phyloP scores from a whole-genome alignment of 2,888 invertebrate genomes.

The Pollenia labialis region DNA sequence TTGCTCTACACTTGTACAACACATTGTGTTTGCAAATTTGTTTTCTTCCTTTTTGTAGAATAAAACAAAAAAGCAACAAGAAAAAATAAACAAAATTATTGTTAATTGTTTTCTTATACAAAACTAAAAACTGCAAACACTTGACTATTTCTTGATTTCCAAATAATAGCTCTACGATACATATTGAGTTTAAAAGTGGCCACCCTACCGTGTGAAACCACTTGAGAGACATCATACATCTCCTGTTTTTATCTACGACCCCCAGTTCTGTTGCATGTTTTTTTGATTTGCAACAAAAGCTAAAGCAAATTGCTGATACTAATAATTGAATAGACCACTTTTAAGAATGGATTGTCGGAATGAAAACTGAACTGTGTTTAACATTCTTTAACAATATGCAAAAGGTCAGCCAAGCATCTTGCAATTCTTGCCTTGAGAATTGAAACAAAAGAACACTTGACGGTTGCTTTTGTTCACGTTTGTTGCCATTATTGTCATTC shows the following conservation, averaged over 20 bases:
- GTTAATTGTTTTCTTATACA: conserved; percentile 25
- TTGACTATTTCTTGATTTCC: conserved; percentile 28
- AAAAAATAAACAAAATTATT: conserved; percentile 35
- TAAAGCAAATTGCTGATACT: background rate
- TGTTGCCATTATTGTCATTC: conserved; percentile 25
- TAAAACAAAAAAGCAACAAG: background rate
- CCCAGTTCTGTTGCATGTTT: background rate
- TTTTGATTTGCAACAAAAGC: conserved; percentile 52
- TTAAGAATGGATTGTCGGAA: background rate
- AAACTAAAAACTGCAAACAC: conserved; percentile 35
- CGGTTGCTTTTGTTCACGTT: conserved; percentile 44
- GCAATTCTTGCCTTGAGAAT: conserved; percentile 4
- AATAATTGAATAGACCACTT: conserved; percentile 9
- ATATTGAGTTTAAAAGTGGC: conserved; percentile 41
- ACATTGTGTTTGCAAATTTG: conserved; percentile 28
- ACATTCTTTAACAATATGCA: conserved; percentile 44
- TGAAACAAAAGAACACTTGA: conserved; percentile 44
- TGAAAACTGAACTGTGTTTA: background rate
- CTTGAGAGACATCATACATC: conserved; percentile 28
- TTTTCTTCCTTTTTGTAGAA: conserved; percentile 1
- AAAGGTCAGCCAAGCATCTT: conserved; percentile 53
- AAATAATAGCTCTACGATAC: conserved; percentile 41
- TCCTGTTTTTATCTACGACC: background rate
- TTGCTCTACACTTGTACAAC: conserved; percentile 32
- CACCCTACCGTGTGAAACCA: conserved; percentile 48